Evolutionary conservation across 35 echinoderm and acorn worm genomes (phyloP), one percentile per base, ranked within the genome.

Genomic region (Eucidaris tribuloides): DNA sequence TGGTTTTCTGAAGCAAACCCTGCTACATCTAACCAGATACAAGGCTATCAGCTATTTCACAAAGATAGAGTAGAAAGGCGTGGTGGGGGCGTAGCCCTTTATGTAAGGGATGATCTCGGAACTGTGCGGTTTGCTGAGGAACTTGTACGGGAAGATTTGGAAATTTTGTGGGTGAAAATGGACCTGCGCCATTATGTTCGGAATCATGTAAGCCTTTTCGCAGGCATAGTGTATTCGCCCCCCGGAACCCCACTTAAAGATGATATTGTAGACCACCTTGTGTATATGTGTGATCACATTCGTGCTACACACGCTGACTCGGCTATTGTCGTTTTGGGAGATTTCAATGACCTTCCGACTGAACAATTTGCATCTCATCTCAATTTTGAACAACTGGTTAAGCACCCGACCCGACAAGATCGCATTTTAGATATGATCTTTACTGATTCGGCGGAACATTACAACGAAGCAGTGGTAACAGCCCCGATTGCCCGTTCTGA

Each of bases 51-150:
- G 1, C 55, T 57, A 7, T 39, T 58, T 24, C 25, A 54, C 38
- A 49, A 57, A 5, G 79, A 81, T 27, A 14, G 79, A 31, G 4
- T 13, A 4, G 79, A 30, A 9, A 49, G 20, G 4, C 49, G 22
- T 14, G 50, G 79, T 57, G 79, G 79, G 40, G 79, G 79, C 17
- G 79, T 59, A 58, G 79, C 79, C 25, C 33, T 59, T 3, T 81
- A 81, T 38, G 50, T 39, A 19, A 31, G 49, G 41, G 29, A 59
- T 37, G 37, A 56, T 56, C 49, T 81, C 20, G 38, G 60, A 35
- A 54, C 79, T 13, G 42, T n/a, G 0, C 46, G 38, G 5, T 1
- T 58, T 59, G 49, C 38, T 25, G 14, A 1, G n/a, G 49, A 81
- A 44, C 20, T 57, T 37, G 52, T 35, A n/a, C 50, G 6, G 28